Evolutionary conservation across 2,113 vertebrate species (phyloP), one percentile per base, ranked within the genome.

Genomic region (Dissostichus mawsoni): DNA sequence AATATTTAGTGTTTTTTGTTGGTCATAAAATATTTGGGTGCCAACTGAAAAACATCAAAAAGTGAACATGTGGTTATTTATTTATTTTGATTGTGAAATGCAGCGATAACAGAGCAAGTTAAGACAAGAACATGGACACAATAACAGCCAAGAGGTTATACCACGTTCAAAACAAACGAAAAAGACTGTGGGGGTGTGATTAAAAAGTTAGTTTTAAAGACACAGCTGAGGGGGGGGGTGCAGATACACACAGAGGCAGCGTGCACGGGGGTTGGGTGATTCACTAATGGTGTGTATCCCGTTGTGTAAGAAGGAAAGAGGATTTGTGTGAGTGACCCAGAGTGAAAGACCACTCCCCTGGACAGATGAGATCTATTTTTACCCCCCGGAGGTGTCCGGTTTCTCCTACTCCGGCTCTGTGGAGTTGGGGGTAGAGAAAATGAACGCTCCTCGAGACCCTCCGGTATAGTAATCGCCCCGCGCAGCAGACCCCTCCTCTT

Each of bases 341-440:
- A 69, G 64, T 7, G 55, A 70, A 10, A 69, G 67, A 66, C 50
- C 16, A 57, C 83, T n/a, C 90, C 90, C 88, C 52, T 3, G 69
- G 76, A 91, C 94, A 94, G 93, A 93, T 94, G 93, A 92, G 51
- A 70, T 75, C 93, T 96, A 96, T 95, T 92, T 95, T 94, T 95
- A 94, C 85, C 25, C 58, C 58, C 23, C 2, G 62, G 77, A 74
- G 89, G 95, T 92, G 90, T 95, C 89, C 0, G 76, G 90, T 95
- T 95, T 92, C 93, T 90, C 76, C 74, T 50, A 33, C 29, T 12
- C 66, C 33, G 47, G 29, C 18, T 56, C 69, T n/a, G 33, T 9
- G 23, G 50, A 41, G 76, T 5, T 51, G 72, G 67, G 77, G 79
- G 53, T 4, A 64, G 36, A 25, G 67, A 69, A 41, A 67, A 51